Evolutionary conservation across 2,113 vertebrate species (phyloP).

Genomic region (Pyrgilauda ruficollis): DNA sequence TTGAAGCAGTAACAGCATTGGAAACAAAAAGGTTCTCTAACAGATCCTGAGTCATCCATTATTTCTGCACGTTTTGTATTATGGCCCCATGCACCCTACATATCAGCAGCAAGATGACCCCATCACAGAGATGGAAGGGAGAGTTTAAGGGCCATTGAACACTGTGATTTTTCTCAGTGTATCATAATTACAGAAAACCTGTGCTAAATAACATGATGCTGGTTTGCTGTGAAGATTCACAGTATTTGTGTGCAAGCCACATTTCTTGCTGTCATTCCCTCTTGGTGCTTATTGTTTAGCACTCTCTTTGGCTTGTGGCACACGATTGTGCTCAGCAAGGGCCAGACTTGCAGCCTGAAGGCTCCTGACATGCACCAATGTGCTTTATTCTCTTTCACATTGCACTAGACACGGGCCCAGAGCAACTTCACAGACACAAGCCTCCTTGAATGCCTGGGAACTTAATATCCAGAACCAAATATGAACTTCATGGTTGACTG

Average conservation of each 20-base stretch:
- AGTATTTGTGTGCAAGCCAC: not conserved
- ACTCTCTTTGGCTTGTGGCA: not conserved
- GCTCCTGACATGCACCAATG: not conserved
- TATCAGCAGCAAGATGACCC: not conserved
- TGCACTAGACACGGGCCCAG: not conserved
- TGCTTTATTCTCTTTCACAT: not conserved
- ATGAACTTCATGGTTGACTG: constrained; percentile 19
- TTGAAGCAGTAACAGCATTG: not conserved
- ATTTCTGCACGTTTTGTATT: not conserved
- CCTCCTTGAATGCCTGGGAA: not conserved
- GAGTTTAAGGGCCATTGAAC: constrained; percentile 10
- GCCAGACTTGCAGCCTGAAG: not conserved
- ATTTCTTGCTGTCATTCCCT: not conserved
- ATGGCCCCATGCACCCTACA: fast-evolving
- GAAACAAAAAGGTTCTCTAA: constrained; percentile 4
- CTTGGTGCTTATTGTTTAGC: not conserved
- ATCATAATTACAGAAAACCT: constrained; percentile 8
- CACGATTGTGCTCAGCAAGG: fast-evolving
- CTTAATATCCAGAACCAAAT: constrained; percentile 36
- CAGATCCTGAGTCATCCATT: not conserved
- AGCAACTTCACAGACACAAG: not conserved
- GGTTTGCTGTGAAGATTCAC: not conserved
- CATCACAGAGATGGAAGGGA: not conserved
- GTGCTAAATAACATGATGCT: not conserved
- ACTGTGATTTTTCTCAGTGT: not conserved